A percentile compares a stretch with the other conserved stretches of the same genome.
phyloP scores from a whole-genome alignment of 2,113 vertebrate genomes.

The Pelvicachromis taeniatus region DNA sequence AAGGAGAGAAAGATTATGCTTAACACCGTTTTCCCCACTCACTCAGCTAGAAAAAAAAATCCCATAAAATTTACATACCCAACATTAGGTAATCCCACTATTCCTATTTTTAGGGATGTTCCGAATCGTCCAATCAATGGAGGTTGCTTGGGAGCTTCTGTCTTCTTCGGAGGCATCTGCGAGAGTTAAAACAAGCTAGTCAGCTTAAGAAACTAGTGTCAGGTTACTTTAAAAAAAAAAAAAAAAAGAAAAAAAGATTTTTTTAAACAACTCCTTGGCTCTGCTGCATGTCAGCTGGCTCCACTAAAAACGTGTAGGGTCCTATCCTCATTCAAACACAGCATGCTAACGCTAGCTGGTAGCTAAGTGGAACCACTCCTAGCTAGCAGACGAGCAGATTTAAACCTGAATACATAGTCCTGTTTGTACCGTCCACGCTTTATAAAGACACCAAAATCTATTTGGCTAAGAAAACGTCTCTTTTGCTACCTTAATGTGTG shows the following conservation, averaged over 20 bases:
- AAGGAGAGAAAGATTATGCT: neutral
- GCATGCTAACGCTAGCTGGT: slow-evolving; percentile 43
- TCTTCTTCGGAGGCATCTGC: slow-evolving; percentile 97
- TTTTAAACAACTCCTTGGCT: neutral
- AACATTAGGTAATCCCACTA: slow-evolving; percentile 97
- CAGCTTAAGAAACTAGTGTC: neutral
- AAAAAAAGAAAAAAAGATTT: too few species aligned
- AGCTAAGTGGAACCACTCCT: neutral
- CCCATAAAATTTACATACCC: slow-evolving; percentile 78
- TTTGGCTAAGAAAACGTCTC: rapidly evolving
- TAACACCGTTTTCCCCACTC: neutral
- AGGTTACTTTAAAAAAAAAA: neutral
- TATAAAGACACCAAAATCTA: rapidly evolving
- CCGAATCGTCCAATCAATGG: slow-evolving; percentile 95
- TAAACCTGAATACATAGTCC: neutral
- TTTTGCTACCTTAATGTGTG: slow-evolving; percentile 23
- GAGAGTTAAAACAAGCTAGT: neutral
- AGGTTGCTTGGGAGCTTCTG: slow-evolving; percentile 83
- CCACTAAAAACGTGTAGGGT: slow-evolving; percentile 14
- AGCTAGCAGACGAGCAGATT: neutral
- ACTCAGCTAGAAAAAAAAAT: neutral
- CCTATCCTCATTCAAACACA: slow-evolving; percentile 50
- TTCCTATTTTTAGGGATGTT: slow-evolving; percentile 95
- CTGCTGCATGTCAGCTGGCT: neutral
- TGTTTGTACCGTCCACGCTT: neutral